Conservation (phyloP, 53 echinoderm and acorn worm species). For the Echinarachnius parma region DNA sequence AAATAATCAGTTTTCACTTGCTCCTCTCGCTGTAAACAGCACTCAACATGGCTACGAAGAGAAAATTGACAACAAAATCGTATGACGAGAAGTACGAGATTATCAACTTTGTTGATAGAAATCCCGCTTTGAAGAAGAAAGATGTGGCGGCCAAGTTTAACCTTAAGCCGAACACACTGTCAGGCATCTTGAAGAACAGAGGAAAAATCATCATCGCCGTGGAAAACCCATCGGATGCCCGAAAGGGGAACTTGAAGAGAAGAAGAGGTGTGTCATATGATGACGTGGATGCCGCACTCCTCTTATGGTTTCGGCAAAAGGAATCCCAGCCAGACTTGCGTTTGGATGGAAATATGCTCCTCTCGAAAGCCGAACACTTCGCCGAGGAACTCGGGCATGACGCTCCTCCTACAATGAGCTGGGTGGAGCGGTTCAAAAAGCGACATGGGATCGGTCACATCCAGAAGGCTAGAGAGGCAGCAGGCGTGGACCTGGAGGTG, state of each 20-base stretch:
- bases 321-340: slow-evolving; percentile 23
- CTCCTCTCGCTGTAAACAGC: too few relatives aligned
- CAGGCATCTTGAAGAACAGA: slow-evolving; percentile 7
- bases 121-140: slow-evolving; percentile 26
- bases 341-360: slow-evolving; percentile 47
- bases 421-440: slow-evolving; percentile 47
- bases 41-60: slow-evolving; percentile 21
- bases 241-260: slow-evolving; percentile 38
- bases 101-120: slow-evolving; percentile 28
- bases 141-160: slow-evolving; percentile 40
- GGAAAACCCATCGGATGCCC: slow-evolving; percentile 20
- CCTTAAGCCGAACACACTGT: slow-evolving; percentile 14
- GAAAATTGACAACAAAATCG: slow-evolving; percentile 36
- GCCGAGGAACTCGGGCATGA: slow-evolving; percentile 33
- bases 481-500: slow-evolving; percentile 23
- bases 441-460: slow-evolving; percentile 35
- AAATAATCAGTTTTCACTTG: too few relatives aligned
- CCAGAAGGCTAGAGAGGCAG: slow-evolving; percentile 41
- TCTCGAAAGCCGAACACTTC: slow-evolving; percentile 33
- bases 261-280: slow-evolving; percentile 1
- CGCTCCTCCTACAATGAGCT: slow-evolving; percentile 5
- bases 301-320: slow-evolving; percentile 51
- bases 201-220: slow-evolving; percentile 16
- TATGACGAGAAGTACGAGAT: slow-evolving; percentile 45
- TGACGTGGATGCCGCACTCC: slow-evolving; percentile 35